These are phyloP conservation scores for Achlya flavicornis DNA, from an alignment of 2,888 invertebrate genomes.

Conservation along the genomic window DNA sequence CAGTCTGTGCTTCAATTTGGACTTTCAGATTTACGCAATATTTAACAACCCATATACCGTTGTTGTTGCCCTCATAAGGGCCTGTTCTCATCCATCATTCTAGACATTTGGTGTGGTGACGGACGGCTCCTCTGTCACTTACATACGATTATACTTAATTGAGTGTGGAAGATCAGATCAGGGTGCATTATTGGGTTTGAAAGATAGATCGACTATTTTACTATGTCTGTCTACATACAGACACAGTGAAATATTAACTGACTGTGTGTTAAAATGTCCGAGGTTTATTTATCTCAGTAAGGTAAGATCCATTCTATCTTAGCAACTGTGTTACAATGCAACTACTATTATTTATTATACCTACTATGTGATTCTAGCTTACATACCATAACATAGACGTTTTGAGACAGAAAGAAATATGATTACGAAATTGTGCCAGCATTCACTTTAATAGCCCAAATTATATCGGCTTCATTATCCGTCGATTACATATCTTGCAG, in stretches of 20 bases:
- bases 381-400: too few relatives aligned
- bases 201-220: not conserved
- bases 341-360: too few relatives aligned
- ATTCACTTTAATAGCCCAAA: constrained; percentile 4
- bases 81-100: not conserved
- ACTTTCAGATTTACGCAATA: not conserved
- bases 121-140: not conserved
- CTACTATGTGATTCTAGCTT: too few relatives aligned
- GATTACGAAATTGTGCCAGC: not conserved
- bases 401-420: not conserved
- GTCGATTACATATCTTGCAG: constrained; percentile 1
- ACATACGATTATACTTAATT: constrained; percentile 5
- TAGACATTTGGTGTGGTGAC: constrained; percentile 4
- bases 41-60: not conserved
- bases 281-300: too few relatives aligned
- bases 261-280: too few relatives aligned
- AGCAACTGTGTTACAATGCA: too few relatives aligned
- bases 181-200: not conserved
- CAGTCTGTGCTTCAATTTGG: not conserved
- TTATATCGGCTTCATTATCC: constrained; percentile 6
- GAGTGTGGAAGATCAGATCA: not conserved
- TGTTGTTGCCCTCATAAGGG: not conserved
- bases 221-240: too few relatives aligned
- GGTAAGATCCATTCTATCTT: too few relatives aligned
- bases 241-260: too few relatives aligned